These are phyloP conservation scores for Ascaphus truei DNA, from an alignment of 2,113 vertebrate genomes.

Conservation along the genomic window DNA sequence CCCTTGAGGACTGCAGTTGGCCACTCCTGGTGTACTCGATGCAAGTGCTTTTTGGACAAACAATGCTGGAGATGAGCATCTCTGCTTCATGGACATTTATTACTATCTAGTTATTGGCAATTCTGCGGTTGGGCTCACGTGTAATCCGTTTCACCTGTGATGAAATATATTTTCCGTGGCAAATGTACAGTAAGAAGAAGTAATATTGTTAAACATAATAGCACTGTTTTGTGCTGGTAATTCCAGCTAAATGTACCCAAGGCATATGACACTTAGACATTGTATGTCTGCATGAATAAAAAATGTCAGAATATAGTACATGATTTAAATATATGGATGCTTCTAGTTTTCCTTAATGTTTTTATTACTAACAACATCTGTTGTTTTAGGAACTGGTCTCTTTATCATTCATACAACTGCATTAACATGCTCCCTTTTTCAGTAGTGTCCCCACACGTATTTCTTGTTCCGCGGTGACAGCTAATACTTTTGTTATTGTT, in stretches of 20 bases:
- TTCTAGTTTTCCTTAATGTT: neutral
- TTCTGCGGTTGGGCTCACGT: too few species aligned
- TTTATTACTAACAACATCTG: constrained; percentile 10
- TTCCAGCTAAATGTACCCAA: neutral
- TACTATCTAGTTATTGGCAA: too few species aligned
- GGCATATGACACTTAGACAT: neutral
- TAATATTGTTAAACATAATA: too few species aligned
- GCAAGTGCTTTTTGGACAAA: too few species aligned
- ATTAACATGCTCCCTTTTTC: neutral
- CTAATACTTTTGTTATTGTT: constrained; percentile 31
- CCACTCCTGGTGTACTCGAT: too few species aligned
- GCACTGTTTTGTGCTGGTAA: too few species aligned
- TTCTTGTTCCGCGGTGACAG: constrained; percentile 15
- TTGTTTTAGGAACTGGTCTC: neutral
- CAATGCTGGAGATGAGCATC: too few species aligned
- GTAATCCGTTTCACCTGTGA: too few species aligned
- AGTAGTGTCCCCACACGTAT: neutral
- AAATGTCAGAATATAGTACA: neutral
- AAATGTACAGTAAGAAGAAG: too few species aligned
- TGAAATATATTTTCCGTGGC: too few species aligned
- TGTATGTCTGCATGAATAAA: neutral
- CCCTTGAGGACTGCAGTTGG: too few species aligned
- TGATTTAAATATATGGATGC: neutral
- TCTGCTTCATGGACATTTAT: too few species aligned
- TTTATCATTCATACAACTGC: neutral